Evolutionary conservation across 1,140 invertebrate species (phyloP).

Genomic region (Linepithema humile): DNA sequence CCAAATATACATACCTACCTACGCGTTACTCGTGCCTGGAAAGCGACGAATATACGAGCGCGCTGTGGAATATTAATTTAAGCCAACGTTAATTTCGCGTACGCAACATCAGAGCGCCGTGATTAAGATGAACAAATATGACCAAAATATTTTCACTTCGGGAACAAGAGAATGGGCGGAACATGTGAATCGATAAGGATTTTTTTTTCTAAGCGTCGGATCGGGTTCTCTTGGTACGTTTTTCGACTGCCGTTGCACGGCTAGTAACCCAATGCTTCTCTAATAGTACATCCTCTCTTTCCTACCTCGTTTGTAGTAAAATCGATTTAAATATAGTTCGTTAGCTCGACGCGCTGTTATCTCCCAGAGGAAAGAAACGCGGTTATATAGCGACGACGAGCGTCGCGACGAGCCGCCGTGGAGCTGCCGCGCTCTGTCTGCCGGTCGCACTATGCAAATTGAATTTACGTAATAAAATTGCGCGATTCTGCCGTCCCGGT

Average conservation of each 20-base stretch:
- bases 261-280: neutral
- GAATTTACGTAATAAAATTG: slow-evolving; percentile 73
- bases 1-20: slow-evolving; percentile 28
- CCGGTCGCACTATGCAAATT: slow-evolving; percentile 60
- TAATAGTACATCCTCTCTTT: neutral
- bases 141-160: slow-evolving; percentile 33
- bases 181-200: neutral
- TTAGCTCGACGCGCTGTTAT: slow-evolving; percentile 59
- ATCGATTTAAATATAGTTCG: slow-evolving; percentile 66
- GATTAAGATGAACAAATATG: slow-evolving; percentile 24
- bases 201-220: neutral
- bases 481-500: slow-evolving; percentile 35
- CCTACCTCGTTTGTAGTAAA: slow-evolving; percentile 20
- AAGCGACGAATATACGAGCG: slow-evolving; percentile 17
- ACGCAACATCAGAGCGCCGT: neutral
- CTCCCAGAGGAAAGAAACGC: slow-evolving; percentile 52
- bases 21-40: neutral
- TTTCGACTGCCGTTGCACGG: neutral
- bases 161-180: no score
- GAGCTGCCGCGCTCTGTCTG: neutral
- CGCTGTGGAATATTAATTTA: slow-evolving; percentile 44
- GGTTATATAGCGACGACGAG: neutral
- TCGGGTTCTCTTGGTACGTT: neutral
- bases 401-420: neutral
- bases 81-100: slow-evolving; percentile 3